These are phyloP conservation scores for Salminus brasiliensis DNA, from an alignment of 2,113 vertebrate genomes.

Conservation along the genomic window DNA sequence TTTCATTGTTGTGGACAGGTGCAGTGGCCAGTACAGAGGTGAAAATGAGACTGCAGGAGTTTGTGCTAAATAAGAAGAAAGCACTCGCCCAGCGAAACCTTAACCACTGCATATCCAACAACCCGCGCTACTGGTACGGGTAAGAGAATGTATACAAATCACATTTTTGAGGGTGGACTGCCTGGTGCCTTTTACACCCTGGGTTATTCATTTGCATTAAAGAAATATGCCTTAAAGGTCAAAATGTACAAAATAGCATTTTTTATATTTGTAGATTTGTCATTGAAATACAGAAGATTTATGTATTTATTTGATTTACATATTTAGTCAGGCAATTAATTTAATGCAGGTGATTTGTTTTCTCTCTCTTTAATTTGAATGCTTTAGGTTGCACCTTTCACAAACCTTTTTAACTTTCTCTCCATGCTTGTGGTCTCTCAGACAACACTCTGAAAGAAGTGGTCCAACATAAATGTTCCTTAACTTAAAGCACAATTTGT, in stretches of 20 bases:
- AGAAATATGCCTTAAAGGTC: not conserved
- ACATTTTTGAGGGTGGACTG: not conserved
- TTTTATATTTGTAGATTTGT: too few relatives aligned
- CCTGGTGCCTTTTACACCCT: not conserved
- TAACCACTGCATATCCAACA: conserved; percentile 91
- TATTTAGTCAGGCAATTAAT: not conserved
- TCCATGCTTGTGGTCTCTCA: not conserved
- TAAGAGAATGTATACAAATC: conserved; percentile 67
- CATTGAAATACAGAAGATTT: too few relatives aligned
- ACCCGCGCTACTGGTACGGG: conserved; percentile 94
- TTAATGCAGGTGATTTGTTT: not conserved
- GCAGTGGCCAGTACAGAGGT: conserved; percentile 97
- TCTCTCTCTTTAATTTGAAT: not conserved
- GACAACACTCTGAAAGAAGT: not conserved
- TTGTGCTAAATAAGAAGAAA: conserved; percentile 97
- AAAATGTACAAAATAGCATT: too few relatives aligned
- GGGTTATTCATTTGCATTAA: not conserved
- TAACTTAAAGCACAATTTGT: not conserved
- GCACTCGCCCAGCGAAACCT: conserved; percentile 91
- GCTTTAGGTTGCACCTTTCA: not conserved
- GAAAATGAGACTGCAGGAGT: conserved; percentile 96
- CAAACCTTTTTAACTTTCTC: not conserved
- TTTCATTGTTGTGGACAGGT: conserved; percentile 73
- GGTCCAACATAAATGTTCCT: not conserved
- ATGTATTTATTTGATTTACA: too few relatives aligned